Base-by-base conservation (phyloP, 2,888 invertebrate genomes). In the Drymonia ruficornis region DNA sequence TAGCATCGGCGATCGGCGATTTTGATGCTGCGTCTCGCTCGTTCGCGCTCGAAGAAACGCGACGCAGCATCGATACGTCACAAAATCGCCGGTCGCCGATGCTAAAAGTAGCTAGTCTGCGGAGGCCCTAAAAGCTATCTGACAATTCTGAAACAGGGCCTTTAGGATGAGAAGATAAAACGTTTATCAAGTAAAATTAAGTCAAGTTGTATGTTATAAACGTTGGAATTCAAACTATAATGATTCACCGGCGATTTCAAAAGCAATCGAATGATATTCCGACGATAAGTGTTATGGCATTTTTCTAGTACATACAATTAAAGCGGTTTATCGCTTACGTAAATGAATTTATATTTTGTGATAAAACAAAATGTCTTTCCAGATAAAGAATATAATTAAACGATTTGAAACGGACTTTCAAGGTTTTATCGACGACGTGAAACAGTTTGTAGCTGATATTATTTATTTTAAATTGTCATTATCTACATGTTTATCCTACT, bases 371-470 rank as follows among this genome's bases (percentile, higher is more conserved):
- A 59, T 36, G 59, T 52, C 42, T 63, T 61, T 49, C 43, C 31
- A 51, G 70, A 70, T 70, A 72, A 70, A 45, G 48, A 50, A 61
- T 31, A 53, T 67, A 72, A 70, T 62, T 64, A 70, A 40, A 67
- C 49, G 67, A 72, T 67, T 72, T 57, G 53, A 50, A 61, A 64
- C 58, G 55, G 50, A 63, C 58, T 54, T 49, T 57, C 67, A 67
- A 70, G 70, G 73, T 50, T 69, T 67, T 70, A 46, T 46, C 46
- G 54, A 18, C 54, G 54, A 61, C 57, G 56, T 66, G 50, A 50
- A 53, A 38, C 23, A 49, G 52, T 40, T 40, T 16, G 9, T 16
- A 40, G 15, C n/a, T 34, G 31, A 36, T 36, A 8, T 9, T 2
- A 16, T 40, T 6, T 38, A 16, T 15, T 40, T 40, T 40, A 40